Evolutionary conservation across 1,140 invertebrate genomes (phyloP).

Genomic region (Choristoneura fumiferana): DNA sequence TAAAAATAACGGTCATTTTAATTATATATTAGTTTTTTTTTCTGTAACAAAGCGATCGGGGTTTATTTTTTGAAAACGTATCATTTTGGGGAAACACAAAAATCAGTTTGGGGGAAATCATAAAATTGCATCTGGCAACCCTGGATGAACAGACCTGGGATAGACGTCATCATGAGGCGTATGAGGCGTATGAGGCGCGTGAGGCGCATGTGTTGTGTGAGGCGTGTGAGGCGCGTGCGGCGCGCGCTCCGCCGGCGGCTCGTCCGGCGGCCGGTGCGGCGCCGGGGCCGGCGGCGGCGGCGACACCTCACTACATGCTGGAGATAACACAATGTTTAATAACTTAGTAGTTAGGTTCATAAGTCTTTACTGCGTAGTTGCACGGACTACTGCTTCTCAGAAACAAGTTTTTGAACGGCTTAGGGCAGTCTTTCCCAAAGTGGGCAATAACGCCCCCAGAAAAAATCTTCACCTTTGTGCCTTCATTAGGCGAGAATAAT

Average conservation of each 20-base stretch:
- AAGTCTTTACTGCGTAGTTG: background rate
- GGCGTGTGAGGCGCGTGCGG: slow-evolving; percentile 17
- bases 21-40: too few species aligned
- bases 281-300: slow-evolving; percentile 85
- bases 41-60: too few species aligned
- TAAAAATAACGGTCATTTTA: too few species aligned
- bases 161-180: slow-evolving; percentile 49
- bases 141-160: slow-evolving; percentile 41
- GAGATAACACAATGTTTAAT: background rate
- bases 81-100: too few species aligned
- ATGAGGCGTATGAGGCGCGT: slow-evolving; percentile 39
- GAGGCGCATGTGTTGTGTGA: slow-evolving; percentile 23
- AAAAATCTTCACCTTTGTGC: too few species aligned
- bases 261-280: slow-evolving; percentile 65
- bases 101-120: too few species aligned
- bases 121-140: too few species aligned
- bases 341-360: background rate
- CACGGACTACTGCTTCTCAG: background rate
- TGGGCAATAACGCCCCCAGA: too few species aligned
- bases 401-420: too few species aligned
- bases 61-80: too few species aligned
- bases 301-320: slow-evolving; percentile 62
- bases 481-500: too few species aligned
- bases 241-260: slow-evolving; percentile 17
- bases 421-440: too few species aligned